Evolutionary conservation across 2,113 vertebrate species (phyloP), one percentile per base, ranked within the genome.

Genomic region (Cololabis saira): DNA sequence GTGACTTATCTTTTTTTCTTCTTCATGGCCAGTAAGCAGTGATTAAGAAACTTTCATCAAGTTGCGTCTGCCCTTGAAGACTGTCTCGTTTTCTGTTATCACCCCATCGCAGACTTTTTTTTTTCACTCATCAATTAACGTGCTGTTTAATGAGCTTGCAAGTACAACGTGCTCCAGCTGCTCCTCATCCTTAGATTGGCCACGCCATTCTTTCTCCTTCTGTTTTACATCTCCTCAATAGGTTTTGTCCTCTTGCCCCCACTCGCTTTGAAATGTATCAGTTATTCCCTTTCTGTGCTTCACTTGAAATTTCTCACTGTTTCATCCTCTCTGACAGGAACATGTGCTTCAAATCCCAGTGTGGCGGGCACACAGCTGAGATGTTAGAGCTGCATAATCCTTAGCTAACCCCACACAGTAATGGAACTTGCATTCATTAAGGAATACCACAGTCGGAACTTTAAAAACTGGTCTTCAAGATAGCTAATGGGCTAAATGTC

Each of bases 141-240:
- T 15, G 12, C 30, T 66, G 66, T 72, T 76, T 85, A 90, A 88
- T 83, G 82, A 82, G 78, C 78, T 75, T 67, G 64, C 77, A 71
- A 72, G 68, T 82, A 49, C 66, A 62, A 44, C 53, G 12, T 57
- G 55, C 66, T 18, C 57, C 47, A 33, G 37, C 18, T 54, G 15
- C 42, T 71, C 45, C 43, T 66, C 65, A 67, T 82, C 66, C 70
- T 58, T 11, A 24, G 66, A 56, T 58, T 62, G 53, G 71, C 59
- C 45, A 21, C 5, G 1, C 3, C 27, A 49, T 71, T 33, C 17
- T 5, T 8, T 12, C 41, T 63, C 47, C 41, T 24, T 53, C 22
- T 59, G 18, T 56, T 13, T 71, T 61, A 67, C 80, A 49, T 21
- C 6, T 81, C 54, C 17, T 78, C 71, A 44, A 9, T 62, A 50